Evolutionary conservation across 23 tunicate species (phyloP), one percentile per base, ranked within the genome.

Genomic region (Trididemnum clinides): DNA sequence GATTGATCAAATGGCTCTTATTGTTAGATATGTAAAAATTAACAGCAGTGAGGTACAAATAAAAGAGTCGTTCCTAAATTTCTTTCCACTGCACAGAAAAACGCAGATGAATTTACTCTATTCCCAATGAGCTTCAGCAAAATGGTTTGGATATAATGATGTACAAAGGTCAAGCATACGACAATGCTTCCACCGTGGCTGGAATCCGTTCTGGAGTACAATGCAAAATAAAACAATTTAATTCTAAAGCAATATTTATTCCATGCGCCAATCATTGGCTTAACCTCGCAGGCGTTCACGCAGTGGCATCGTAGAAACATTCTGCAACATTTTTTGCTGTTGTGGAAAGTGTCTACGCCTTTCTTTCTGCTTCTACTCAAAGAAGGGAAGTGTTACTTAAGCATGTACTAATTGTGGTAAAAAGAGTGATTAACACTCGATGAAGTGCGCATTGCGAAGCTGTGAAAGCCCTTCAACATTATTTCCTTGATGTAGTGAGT

Each of bases 171-270:
- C 80, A 35, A 73, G 80, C 80, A 73, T 73, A 38, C 57, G 80
- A 73, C 80, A 73, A 73, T 73, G 80, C 80, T 73, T 73, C 80
- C 57, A 73, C 80, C 57, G 38, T 73, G 80, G 80, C 80, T 12
- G 80, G 57, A 73, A 23, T 73, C 80, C 80, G 80, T 39, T 12
- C 57, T 73, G 80, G 57, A 73, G 80, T 73, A 38, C 54, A 73
- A 73, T 36, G 80, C 80, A 73, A 57, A 73, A 73, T 73, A 38
- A 73, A 73, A 73, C 27, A 73, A 12, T 5, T 73, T 73, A 35
- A 39, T 37, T 39, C 80, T 73, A 39, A 73, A 23, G 54, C 80
- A 20, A 12, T 73, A 28, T 73, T 37, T 73, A 73, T 73, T 28
- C 57, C 5, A 73, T 73, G 80, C 22, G 54, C 7, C 1, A 73